phyloP scores from a whole-genome alignment of 2,113 vertebrate species.

The Salvator merianae region DNA sequence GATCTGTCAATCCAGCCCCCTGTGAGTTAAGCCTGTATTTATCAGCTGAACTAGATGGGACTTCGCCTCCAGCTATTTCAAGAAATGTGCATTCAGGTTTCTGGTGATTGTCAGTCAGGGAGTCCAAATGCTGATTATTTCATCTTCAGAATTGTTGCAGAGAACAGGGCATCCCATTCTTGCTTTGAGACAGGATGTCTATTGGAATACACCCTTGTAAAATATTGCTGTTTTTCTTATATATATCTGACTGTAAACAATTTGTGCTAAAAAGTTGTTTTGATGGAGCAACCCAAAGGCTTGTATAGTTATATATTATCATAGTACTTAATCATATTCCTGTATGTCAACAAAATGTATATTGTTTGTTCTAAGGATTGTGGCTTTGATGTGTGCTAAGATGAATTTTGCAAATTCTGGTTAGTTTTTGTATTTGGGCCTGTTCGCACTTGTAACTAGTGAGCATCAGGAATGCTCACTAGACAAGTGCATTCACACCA shows the following conservation, averaged over 20 bases:
- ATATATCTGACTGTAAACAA: not conserved
- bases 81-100: not conserved
- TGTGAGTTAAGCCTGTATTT: not conserved
- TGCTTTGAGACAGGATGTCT: not conserved
- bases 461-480: too few species aligned
- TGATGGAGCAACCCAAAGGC: too few species aligned
- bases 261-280: not conserved
- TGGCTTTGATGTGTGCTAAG: not conserved
- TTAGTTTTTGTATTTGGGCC: not conserved
- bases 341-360: not conserved
- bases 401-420: not conserved
- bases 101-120: not conserved
- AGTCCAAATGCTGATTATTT: not conserved
- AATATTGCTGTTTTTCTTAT: not conserved
- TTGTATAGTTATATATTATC: not conserved
- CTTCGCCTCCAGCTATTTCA: not conserved
- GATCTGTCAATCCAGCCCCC: not conserved
- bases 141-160: not conserved
- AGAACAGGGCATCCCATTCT: not conserved
- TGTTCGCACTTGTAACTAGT: too few species aligned
- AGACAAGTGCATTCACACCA: too few species aligned
- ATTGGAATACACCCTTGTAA: not conserved
- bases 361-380: not conserved
- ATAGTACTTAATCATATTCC: not conserved
- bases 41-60: not conserved